Evolutionary conservation across 2,113 vertebrate species (phyloP).

Genomic region (Pantherophis guttatus): DNA sequence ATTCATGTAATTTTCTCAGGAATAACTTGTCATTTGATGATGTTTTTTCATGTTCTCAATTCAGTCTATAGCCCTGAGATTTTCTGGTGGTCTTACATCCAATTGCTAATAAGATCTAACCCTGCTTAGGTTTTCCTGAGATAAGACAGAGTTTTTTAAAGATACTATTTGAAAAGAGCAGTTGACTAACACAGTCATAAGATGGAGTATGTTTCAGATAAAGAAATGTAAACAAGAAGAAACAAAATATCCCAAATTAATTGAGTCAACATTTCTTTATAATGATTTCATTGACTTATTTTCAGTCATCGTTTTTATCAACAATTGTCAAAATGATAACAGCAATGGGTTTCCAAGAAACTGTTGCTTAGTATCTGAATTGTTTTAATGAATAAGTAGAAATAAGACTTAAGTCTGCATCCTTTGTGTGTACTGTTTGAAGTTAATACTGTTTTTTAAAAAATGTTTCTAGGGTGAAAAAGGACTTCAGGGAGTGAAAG

Average conservation of each 20-base stretch:
- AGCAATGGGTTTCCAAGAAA: neutral
- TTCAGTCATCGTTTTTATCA: neutral
- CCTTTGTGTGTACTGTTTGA: neutral
- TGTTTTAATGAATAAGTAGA: neutral
- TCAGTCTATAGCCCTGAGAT: neutral
- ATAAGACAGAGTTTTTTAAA: too few relatives aligned
- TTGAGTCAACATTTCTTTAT: neutral
- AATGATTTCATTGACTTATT: neutral
- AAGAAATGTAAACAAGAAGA: neutral
- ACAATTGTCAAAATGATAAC: neutral
- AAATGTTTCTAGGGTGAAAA: slow-evolving; percentile 8
- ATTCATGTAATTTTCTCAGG: neutral
- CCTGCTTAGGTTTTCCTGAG: too few relatives aligned
- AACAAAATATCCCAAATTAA: neutral
- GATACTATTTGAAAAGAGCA: too few relatives aligned
- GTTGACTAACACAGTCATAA: neutral
- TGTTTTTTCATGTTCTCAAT: neutral
- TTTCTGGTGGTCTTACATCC: neutral
- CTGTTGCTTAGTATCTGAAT: too few relatives aligned
- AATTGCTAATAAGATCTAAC: too few relatives aligned
- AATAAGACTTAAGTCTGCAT: neutral
- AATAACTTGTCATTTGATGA: neutral
- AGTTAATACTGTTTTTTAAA: neutral
- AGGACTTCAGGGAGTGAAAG: slow-evolving; percentile 5
- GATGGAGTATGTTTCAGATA: neutral